These are phyloP conservation scores for Oncorhynchus nerka DNA, from an alignment of 2,113 vertebrate genomes.

Conservation along the genomic window DNA sequence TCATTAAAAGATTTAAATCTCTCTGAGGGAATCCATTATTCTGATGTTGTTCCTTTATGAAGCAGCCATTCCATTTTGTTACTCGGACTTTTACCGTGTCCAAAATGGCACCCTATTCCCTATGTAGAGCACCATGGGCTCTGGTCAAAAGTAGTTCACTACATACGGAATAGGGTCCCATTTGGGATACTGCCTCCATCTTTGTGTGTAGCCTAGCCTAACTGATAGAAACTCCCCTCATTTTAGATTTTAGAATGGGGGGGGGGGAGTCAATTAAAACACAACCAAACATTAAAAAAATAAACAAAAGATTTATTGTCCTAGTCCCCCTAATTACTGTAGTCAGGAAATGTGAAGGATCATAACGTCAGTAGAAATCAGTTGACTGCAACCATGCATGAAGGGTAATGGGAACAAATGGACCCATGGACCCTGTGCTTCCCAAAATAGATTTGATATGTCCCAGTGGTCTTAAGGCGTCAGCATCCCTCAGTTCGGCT, in stretches of 20 bases:
- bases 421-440: constrained; percentile 8
- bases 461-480: constrained; percentile 12
- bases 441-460: constrained; percentile 31
- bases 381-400: constrained; percentile 54
- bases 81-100: neutral
- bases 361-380: constrained; percentile 61
- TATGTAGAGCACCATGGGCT: too few relatives aligned
- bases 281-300: constrained; percentile 48
- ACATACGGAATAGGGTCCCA: too few relatives aligned
- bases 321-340: constrained; percentile 52
- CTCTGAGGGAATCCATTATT: constrained; percentile 12
- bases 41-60: constrained; percentile 10
- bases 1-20: neutral
- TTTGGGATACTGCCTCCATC: too few relatives aligned
- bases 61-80: constrained; percentile 1
- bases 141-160: too few relatives aligned
- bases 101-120: too few relatives aligned
- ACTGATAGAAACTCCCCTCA: constrained; percentile 38
- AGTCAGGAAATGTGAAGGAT: constrained; percentile 58
- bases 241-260: constrained; percentile 43
- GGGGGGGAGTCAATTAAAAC: constrained; percentile 31
- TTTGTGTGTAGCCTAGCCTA: neutral
- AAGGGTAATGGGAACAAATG: constrained; percentile 28
- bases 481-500: too few relatives aligned
- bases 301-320: constrained; percentile 68